Evolutionary conservation across 2,888 invertebrate genomes (phyloP).

Genomic region (Acronicta leporina): DNA sequence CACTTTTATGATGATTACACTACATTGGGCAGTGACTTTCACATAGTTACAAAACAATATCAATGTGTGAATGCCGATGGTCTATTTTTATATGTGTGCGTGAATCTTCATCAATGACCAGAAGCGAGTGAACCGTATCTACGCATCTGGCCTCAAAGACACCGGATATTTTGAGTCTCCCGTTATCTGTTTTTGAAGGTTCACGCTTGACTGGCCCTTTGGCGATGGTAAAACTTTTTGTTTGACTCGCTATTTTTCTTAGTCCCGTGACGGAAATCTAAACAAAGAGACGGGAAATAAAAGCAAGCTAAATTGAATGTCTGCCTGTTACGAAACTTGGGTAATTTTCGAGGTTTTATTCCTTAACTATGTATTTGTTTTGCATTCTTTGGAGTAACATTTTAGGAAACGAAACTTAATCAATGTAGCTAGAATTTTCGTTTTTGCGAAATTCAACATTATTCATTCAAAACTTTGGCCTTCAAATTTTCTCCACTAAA

Average conservation of each 20-base stretch:
- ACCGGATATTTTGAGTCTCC: conserved; percentile 63
- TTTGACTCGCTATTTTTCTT: conserved; percentile 69
- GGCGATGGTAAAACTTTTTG: conserved; percentile 70
- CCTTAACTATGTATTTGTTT: conserved; percentile 50
- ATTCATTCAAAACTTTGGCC: conserved; percentile 4
- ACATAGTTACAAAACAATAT: neutral
- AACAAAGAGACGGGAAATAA: conserved; percentile 75
- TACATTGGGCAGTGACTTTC: neutral
- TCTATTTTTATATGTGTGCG: conserved; percentile 26
- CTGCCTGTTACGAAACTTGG: conserved; percentile 67
- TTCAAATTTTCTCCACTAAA: neutral
- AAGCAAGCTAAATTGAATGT: conserved; percentile 74
- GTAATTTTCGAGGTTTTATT: conserved; percentile 61
- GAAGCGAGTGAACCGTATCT: conserved; percentile 43
- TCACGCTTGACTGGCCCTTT: conserved; percentile 71
- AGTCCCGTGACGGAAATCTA: conserved; percentile 72
- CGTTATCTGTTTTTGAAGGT: conserved; percentile 69
- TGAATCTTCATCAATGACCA: conserved; percentile 41
- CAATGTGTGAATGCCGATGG: conserved; percentile 3
- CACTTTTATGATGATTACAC: conserved; percentile 8
- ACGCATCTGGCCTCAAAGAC: conserved; percentile 52
- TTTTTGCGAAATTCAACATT: conserved; percentile 3
- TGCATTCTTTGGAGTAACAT: conserved; percentile 22
- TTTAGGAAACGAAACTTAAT: conserved; percentile 20
- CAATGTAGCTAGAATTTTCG: neutral